phyloP scores from a whole-genome alignment of 1,140 invertebrate genomes.

The Eufriesea mexicana region DNA sequence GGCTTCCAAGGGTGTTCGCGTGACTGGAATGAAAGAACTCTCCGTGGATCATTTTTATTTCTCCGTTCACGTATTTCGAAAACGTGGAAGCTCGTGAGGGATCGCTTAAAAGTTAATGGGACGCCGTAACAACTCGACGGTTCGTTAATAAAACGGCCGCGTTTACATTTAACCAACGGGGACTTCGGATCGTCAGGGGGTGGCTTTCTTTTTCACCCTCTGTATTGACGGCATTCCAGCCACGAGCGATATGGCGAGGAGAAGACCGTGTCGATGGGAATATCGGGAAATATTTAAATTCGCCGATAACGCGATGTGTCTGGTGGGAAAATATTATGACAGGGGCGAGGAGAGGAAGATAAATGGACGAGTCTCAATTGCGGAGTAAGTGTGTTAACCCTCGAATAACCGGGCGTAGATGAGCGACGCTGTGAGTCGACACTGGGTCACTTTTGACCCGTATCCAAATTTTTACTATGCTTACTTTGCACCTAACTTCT shows the following conservation, averaged over 20 bases:
- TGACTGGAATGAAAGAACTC: constrained; percentile 6
- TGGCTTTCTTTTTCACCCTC: too few species aligned
- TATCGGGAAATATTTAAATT: constrained; percentile 8
- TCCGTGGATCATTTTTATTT: neutral
- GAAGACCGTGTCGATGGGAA: neutral
- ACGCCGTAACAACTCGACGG: neutral
- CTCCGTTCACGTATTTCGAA: neutral
- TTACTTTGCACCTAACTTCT: too few species aligned
- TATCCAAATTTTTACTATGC: too few species aligned
- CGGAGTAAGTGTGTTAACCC: neutral
- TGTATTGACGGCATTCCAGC: neutral
- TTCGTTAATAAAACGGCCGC: neutral
- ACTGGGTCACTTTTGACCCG: too few species aligned
- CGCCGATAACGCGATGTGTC: neutral
- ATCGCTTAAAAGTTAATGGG: constrained; percentile 28
- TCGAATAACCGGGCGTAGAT: too few species aligned
- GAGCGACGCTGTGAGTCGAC: too few species aligned
- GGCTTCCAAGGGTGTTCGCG: constrained; percentile 1
- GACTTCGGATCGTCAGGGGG: too few species aligned
- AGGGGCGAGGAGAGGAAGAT: neutral
- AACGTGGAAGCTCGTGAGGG: neutral
- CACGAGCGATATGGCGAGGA: too few species aligned
- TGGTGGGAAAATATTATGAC: neutral
- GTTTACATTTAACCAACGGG: neutral
- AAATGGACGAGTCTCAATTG: neutral